Base-by-base conservation (phyloP, 2,113 vertebrate species). In the Syrmaticus mikado region DNA sequence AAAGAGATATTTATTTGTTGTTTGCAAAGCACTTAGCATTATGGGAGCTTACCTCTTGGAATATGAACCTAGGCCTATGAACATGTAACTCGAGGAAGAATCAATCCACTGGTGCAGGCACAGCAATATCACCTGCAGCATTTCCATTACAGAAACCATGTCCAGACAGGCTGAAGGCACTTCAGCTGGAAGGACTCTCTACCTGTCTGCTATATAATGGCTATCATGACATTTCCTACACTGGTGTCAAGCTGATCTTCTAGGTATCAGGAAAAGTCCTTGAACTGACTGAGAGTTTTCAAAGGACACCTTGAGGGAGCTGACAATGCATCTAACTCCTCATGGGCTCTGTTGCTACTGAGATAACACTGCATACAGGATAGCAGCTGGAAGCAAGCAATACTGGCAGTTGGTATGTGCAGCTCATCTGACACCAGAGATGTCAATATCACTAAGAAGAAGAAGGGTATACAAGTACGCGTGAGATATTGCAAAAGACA, bases 51-150 rank as follows among this genome's bases (percentile, higher is more conserved):
- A 55, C 8, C 4, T 58, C 22, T 17, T 9, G 20, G 41, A 32
- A 64, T 40, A 9, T 17, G 22, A 70, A 9, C 36, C 36, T 18
- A 19, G 25, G 41, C 67, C 19, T 76, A 5, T 40, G 22, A 27
- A 11, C 27, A 1, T 21, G 34, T 43, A 50, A n/a, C 58, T 80
- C 38, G 43, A 71, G 52, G 66, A 21, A 4, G 6, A 0, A 0
- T 25, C 43, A 41, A 62, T 82, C 9, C 36, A 67, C 43, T 11
- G 34, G 38, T 67, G 70, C 64, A 21, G 34, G 27, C 14, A 27
- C 21, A 75, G 45, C 0, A 0, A 7, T 79, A 53, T 22, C 41
- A 53, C 12, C 50, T 48, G 30, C 27, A 43, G 15, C 1, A 2
- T 48, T 83, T 68, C 48, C 22, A 40, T 68, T 22, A 20, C 43